Evolutionary conservation across 2,113 vertebrate genomes (phyloP).

Genomic region (western clawed frog (Xenopus tropicalis)): UCB_Xtro_10.0 CM004446.2:86190501-86191000

Average conservation of each 20-base stretch:
- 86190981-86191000: too few species aligned
- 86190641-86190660: conserved; percentile 69
- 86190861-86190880: conserved; percentile 42
- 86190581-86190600: conserved; percentile 77
- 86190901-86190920: conserved; percentile 40
- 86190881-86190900: conserved; percentile 48
- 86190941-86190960: conserved; percentile 32
- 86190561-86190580: conserved; percentile 88
- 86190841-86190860: conserved; percentile 6
- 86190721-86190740: conserved; percentile 35
- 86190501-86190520: conserved; percentile 65
- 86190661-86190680: conserved; percentile 53
- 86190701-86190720: conserved; percentile 50
- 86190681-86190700: conserved; percentile 58
- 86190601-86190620: conserved; percentile 69
- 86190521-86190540: conserved; percentile 84
- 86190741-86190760: conserved; percentile 15
- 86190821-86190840: conserved; percentile 49
- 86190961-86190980: background rate
- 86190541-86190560: conserved; percentile 79
- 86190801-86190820: conserved; percentile 10
- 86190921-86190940: conserved; percentile 34
- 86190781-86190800: conserved; percentile 45
- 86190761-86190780: conserved; percentile 19
- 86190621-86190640: conserved; percentile 63